Base-by-base conservation (phyloP, 2,113 vertebrate species). In the Reinhardtius hippoglossoides region DNA sequence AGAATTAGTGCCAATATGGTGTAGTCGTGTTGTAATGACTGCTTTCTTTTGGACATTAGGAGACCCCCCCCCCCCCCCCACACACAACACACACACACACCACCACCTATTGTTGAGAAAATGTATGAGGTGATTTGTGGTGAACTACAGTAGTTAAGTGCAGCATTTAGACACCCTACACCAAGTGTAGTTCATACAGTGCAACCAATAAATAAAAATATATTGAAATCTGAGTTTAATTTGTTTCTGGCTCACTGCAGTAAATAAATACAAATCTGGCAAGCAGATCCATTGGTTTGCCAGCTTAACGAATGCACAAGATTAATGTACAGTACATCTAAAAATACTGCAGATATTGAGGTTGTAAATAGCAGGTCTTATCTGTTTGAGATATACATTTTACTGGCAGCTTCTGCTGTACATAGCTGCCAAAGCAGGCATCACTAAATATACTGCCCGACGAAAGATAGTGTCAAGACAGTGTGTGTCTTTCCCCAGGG, bases 351-450 rank as follows among this genome's bases (percentile, higher is more conserved):
- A 63, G 31, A 71, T 66, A 73, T 4, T 27, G 9, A 64, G 18
- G 59, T 21, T 76, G 9, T 62, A 48, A 48, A 48, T 48, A 48
- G 46, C 0, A 4, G 16, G 14, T 48, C 46, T 48, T 5, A 24
- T 77, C 40, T 21, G 16, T 66, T 46, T 66, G 14, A 73, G 24
- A 46, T 35, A 46, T 52, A 46, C 46, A 14, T 56, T 79, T 57
- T 67, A 74, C 56, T 65, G 54, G 69, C 23, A 59, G 66, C 48
- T 42, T 74, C 50, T n/a, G 15, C 18, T 73, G 24, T 23, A 16
- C 7, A 59, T 1, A 46, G 57, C 23, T 63, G 74, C 59, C 74
- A 68, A 76, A 72, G 57, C 31, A 64, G 18, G 15, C 26, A 20
- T 16, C 54, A 52, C 15, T 20, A 63, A 31, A 42, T 3, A 48